These are phyloP conservation scores for Agelaius tricolor DNA, from an alignment of 2,113 vertebrate genomes.

Conservation along the genomic window DNA sequence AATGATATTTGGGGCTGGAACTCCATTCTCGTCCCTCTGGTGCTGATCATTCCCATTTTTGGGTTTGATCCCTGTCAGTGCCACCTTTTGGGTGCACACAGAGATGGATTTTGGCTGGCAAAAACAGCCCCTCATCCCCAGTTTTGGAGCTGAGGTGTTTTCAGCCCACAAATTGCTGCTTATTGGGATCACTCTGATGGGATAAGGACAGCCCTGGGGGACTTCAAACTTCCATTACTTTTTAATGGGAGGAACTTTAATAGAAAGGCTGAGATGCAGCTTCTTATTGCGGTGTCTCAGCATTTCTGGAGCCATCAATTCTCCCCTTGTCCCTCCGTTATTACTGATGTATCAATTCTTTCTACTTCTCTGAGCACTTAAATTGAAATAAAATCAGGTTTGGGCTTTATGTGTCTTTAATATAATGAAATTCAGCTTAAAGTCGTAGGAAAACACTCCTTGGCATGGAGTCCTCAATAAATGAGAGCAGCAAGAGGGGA, in stretches of 20 bases:
- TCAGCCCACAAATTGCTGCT: constrained; percentile 46
- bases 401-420: constrained; percentile 75
- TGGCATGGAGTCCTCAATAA: neutral
- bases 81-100: rapidly evolving
- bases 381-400: constrained; percentile 77
- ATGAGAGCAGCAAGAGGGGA: neutral
- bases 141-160: neutral
- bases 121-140: neutral
- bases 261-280: constrained; percentile 62
- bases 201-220: constrained; percentile 55
- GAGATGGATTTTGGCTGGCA: neutral
- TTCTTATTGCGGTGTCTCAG: constrained; percentile 61
- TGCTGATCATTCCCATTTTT: neutral
- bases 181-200: constrained; percentile 32
- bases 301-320: constrained; percentile 72
- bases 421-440: constrained; percentile 65
- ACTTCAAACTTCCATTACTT: constrained; percentile 46
- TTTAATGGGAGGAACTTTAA: constrained; percentile 73
- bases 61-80: rapidly evolving
- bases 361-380: constrained; percentile 74
- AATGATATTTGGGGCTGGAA: neutral
- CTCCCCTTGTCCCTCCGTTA: constrained; percentile 50
- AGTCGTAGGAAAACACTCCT: constrained; percentile 30
- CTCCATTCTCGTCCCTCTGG: too few relatives aligned
- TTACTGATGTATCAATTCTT: constrained; percentile 75